Base-by-base conservation (phyloP, 2,888 invertebrate genomes). In the Pollenia griseotomentosa region DNA sequence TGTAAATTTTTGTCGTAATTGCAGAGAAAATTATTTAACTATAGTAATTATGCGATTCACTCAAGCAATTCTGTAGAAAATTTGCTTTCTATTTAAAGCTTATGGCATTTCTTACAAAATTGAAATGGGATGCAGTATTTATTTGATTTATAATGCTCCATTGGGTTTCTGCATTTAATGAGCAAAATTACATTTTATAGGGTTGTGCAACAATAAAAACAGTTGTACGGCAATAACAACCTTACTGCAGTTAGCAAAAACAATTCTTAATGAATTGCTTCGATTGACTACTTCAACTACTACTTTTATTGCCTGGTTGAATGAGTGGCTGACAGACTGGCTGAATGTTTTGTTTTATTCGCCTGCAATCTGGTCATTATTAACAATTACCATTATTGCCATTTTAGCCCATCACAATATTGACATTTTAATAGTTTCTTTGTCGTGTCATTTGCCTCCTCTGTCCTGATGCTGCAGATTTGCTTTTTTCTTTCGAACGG, bases 381-480 rank as follows among this genome's bases (percentile, higher is more conserved):
- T 66, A 53, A 57, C 83, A 84, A 84, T 79, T 84, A 73, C 19
- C 66, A 73, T 63, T 73, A 73, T 73, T 59, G 66, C 53, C 55
- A 53, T 66, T 71, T 78, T 11, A 78, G 33, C 9, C 33, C 51
- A 73, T 83, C 65, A 71, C 71, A 59, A 53, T 53, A 84, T 84
- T 79, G 83, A 73, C 83, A 73, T 84, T 84, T 79, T 84, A 79
- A 84, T 79, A 84, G 83, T 84, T 78, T 78, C 70, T 53, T 77
- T 83, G 12, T 53, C 14, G 16, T 53, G 8, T 12, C 70, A 42
- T 19, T 16, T 48, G 23, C 51, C 16, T 14, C 40, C 6, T n/a
- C 57, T 19, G 0, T 33, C 9, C 44, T 40, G 65, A 42, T 55
- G 57, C 53, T 61, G 53, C 70, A 46, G 51, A 63, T 40, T 63